Conservation (phyloP, 1,140 invertebrate genomes). For the Andricus grossulariae region DNA sequence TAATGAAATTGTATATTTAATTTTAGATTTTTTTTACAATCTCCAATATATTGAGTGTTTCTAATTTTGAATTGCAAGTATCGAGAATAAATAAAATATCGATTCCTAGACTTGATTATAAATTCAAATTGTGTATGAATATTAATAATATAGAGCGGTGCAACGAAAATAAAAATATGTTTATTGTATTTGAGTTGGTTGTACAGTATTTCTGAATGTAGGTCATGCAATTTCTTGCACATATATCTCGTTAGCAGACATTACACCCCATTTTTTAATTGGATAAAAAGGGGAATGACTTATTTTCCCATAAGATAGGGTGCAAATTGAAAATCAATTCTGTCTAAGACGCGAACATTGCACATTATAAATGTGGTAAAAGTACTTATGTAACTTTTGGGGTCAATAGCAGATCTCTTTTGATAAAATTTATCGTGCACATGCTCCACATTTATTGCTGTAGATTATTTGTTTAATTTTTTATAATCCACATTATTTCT, state of each 20-base stretch:
- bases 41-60: background rate
- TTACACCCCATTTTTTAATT: constrained; percentile 18
- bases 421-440: no score
- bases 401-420: background rate
- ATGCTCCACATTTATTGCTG: no score
- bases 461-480: no score
- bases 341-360: background rate
- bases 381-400: background rate
- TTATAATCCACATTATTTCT: no score
- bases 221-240: constrained; percentile 21
- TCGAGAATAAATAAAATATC: background rate
- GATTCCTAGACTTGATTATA: background rate
- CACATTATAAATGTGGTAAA: background rate
- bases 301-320: background rate
- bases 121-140: background rate
- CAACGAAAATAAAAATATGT: background rate
- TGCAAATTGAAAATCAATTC: background rate
- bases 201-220: background rate
- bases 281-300: constrained; percentile 24
- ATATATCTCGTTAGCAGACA: constrained; percentile 2
- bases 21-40: background rate
- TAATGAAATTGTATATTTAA: background rate
- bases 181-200: background rate
- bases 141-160: background rate
- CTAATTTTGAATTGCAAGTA: background rate